phyloP scores from a whole-genome alignment of 2,888 invertebrate genomes.

The Endotricha flammealis region DNA sequence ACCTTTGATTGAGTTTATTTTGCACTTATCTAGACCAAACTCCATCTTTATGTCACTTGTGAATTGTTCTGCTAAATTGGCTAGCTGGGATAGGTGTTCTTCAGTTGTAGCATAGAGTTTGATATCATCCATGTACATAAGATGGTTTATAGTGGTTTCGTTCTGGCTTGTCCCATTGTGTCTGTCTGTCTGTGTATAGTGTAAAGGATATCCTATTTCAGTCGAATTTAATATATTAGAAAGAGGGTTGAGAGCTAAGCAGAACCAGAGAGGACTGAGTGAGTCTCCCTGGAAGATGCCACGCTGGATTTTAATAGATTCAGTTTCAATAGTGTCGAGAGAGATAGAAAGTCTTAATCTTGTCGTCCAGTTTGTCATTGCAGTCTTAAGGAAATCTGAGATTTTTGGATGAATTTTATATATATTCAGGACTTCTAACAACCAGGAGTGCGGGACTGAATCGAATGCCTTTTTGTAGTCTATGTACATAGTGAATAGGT shows the following conservation, averaged over 20 bases:
- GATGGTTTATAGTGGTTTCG: too few relatives aligned
- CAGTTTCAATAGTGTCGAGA: conserved; percentile 10
- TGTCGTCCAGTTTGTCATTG: conserved; percentile 12
- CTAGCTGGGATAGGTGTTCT: background rate
- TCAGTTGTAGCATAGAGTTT: too few relatives aligned
- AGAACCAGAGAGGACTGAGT: too few relatives aligned
- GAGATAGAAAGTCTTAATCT: conserved; percentile 1
- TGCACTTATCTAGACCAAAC: too few relatives aligned
- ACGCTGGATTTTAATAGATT: conserved; percentile 10
- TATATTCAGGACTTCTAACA: conserved; percentile 3
- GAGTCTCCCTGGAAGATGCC: conserved; percentile 19
- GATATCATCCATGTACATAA: too few relatives aligned
- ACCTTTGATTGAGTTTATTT: too few relatives aligned
- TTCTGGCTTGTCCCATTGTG: too few relatives aligned
- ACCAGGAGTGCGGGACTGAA: conserved; percentile 18
- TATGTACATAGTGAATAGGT: too few relatives aligned
- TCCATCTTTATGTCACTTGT: too few relatives aligned
- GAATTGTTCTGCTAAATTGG: too few relatives aligned
- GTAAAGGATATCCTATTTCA: background rate
- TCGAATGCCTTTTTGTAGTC: conserved; percentile 22
- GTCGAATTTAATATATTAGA: conserved; percentile 1
- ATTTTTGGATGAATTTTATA: too few relatives aligned
- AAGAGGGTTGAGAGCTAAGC: conserved; percentile 3
- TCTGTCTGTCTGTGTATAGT: too few relatives aligned
- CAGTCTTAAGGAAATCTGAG: conserved; percentile 1